Percentiles rank a stretch among this genome's conserved stretches.
Evolutionary conservation across 2,113 vertebrate species (phyloP).

Genomic region (Zosterops japonicus): DNA sequence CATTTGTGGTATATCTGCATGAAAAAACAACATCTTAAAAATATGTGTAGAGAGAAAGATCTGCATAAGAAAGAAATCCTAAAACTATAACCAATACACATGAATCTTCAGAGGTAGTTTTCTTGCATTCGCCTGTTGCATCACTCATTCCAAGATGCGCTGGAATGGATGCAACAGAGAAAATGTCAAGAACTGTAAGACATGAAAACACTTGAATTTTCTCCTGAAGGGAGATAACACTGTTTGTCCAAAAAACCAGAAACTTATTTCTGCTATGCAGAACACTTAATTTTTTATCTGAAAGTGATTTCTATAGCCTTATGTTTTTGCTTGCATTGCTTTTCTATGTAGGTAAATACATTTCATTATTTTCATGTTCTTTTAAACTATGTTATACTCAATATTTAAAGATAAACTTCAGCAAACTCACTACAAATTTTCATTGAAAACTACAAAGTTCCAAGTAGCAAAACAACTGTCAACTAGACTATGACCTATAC

Average conservation of each 20-base stretch:
- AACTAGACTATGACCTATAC: background rate
- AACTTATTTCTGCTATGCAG: background rate
- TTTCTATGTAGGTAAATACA: background rate
- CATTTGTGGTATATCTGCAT: constrained; percentile 90
- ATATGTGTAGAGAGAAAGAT: background rate
- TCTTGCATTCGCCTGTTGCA: background rate
- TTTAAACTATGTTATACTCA: background rate
- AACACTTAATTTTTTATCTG: background rate
- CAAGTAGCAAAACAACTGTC: background rate
- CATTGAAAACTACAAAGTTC: background rate
- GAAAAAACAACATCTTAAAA: background rate
- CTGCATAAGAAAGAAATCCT: background rate
- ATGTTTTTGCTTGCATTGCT: background rate
- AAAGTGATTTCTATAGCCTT: background rate
- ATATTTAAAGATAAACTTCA: background rate
- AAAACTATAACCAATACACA: background rate
- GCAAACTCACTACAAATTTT: background rate
- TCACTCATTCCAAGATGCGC: background rate
- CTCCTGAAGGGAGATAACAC: background rate
- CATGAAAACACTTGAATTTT: background rate
- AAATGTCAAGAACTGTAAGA: background rate
- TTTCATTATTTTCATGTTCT: background rate
- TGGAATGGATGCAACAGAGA: background rate
- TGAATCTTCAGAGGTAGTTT: background rate
- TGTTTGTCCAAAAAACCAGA: background rate